Base-by-base conservation (phyloP, 2,888 invertebrate species). In the Rhingia campestris region DNA sequence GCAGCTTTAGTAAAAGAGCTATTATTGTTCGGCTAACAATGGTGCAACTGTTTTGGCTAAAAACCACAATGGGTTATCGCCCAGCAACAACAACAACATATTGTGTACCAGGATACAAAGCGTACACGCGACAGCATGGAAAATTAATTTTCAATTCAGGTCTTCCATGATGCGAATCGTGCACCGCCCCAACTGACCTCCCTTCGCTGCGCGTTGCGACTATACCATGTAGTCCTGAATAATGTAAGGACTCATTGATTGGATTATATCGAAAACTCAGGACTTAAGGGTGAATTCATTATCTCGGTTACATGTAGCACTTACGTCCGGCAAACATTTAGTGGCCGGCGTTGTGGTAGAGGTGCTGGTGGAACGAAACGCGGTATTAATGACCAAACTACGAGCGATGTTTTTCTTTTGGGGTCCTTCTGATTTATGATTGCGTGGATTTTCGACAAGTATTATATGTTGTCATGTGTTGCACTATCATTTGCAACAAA, bases 241-340 rank as follows among this genome's bases (percentile, higher is more conserved):
- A 77, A 72, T 77, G 66, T 81, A 82, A 77, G 82, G 77, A 73
- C 64, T 58, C 77, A 73, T 79, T 81, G 77, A 81, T 82, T 82
- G 82, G 82, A 82, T 82, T 77, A 47, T 63, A 67, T 72, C 72
- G 73, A 63, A 81, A 72, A 77, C 63, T 73, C 63, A 53, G 81
- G 70, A 74, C 66, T 79, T 73, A 47, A 51, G 63, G 56, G 58
- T 58, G 70, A 81, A 81, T 76, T 76, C 81, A 76, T 76, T 81
- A 81, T 81, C 76, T 81, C 72, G 66, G 59, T 49, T 72, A 76
- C 76, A 81, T 76, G 76, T 72, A 76, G 43, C 61, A 47, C 76
- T 76, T 76, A 72, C 66, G 64, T 70, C 45, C 76, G 58, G 81
- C 47, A 70, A 22, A 66, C 75, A 81, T 81, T 81, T 76, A 76